These are phyloP conservation scores for Gasterosteus nipponicus DNA, from an alignment of 2,113 vertebrate species.

Conservation along the genomic window DNA sequence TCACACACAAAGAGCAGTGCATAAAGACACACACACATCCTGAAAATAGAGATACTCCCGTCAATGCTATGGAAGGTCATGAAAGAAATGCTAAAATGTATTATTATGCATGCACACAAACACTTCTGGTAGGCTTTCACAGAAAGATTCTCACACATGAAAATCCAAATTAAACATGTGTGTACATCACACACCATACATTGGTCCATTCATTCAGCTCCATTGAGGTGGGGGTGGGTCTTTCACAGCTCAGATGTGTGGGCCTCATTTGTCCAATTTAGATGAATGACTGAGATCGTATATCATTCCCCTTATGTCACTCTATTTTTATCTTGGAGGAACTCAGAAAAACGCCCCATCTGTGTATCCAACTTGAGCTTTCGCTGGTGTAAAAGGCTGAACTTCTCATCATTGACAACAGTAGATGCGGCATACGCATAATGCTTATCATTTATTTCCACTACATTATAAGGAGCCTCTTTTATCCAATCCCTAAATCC, in stretches of 20 bases:
- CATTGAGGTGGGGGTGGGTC: conserved; percentile 28
- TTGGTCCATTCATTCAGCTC: conserved; percentile 41
- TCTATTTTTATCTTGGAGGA: conserved; percentile 64
- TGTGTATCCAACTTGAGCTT: conserved; percentile 30
- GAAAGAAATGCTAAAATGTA: conserved; percentile 3
- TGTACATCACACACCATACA: conserved; percentile 33
- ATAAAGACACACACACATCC: conserved; percentile 10
- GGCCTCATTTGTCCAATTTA: conserved; percentile 76
- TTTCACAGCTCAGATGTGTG: conserved; percentile 63
- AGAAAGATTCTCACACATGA: conserved; percentile 19
- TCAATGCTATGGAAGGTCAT: conserved; percentile 17
- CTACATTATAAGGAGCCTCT: background rate
- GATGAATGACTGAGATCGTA: conserved; percentile 71
- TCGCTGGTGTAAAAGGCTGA: conserved; percentile 24
- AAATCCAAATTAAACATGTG: conserved; percentile 20
- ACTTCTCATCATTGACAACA: conserved; percentile 22
- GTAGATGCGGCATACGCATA: conserved; percentile 17
- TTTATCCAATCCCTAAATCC: background rate
- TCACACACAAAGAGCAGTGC: conserved; percentile 3
- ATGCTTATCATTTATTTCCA: conserved; percentile 17
- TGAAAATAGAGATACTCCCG: conserved; percentile 15
- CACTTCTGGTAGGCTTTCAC: background rate
- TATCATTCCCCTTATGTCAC: conserved; percentile 64
- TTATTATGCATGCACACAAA: conserved; percentile 27
- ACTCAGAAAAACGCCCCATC: conserved; percentile 42